Base-by-base conservation (phyloP, 2,797 vertebrate genomes). In the Macropus fuliginosus region DNA sequence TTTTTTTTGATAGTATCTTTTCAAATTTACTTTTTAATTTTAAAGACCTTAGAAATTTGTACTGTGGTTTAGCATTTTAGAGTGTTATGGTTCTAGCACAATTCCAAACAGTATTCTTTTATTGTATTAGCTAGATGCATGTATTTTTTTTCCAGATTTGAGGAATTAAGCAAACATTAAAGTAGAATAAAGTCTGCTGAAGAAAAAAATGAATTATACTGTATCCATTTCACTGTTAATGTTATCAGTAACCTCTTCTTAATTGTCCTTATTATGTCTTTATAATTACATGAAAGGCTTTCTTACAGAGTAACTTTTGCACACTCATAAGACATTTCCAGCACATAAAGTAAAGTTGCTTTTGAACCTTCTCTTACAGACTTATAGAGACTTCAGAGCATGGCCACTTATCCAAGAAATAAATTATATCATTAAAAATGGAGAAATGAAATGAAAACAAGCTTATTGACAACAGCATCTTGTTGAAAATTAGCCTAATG, bases 121-220 rank as follows among this genome's bases (percentile, higher is more conserved):
- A 94, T 40, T 91, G 57, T 96, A 96, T 98, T 97, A 54, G 46
- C 95, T 93, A 91, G 50, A 94, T n/a, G 81, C 18, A 2, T 9
- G 90, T 96, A 95, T 93, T 92, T 97, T 97, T 97, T 93, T 93
- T 95, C 97, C 97, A 95, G 91, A 95, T 56, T 50, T 95, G 95
- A 95, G 95, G 57, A 91, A 90, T 93, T 93, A 96, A 96, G 95
- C 93, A 96, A 97, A 54, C 90, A 57, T 94, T 27, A 95, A 95
- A 54, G 54, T 96, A 91, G 93, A 97, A 56, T 95, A 97, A 97
- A 95, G 40, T 34, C 66, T 81, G 50, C 46, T 59, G 91, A 92
- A 96, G 96, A 96, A 96, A 46, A 93, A 96, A 96, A 92, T 96
- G 5, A 18, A 27, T 55, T 97, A 14, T 92, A 96, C 93, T 96